Percentiles rank a stretch among this genome's conserved stretches.
Evolutionary conservation across 2,888 invertebrate species (phyloP).

Genomic region (Lasioglossum morio): DNA sequence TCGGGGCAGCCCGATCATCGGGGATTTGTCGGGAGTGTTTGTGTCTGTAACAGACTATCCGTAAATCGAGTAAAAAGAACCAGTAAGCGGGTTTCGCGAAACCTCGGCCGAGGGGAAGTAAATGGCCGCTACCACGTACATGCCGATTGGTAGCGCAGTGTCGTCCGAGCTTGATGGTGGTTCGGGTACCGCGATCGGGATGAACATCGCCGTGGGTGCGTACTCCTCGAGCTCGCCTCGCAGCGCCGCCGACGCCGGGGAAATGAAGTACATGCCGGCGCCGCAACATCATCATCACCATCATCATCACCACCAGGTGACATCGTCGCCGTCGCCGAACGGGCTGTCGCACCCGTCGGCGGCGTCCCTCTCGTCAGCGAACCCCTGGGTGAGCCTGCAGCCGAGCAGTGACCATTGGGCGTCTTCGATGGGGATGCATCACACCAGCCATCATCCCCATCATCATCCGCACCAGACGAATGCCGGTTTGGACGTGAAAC

Average conservation of each 20-base stretch:
- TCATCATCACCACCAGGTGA: slow-evolving; percentile 89
- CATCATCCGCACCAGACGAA: slow-evolving; percentile 90
- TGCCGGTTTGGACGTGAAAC: slow-evolving; percentile 89
- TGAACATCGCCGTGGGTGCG: slow-evolving; percentile 90
- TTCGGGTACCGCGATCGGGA: slow-evolving; percentile 88
- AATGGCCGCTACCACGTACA: slow-evolving; percentile 98
- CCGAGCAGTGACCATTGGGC: slow-evolving; percentile 93
- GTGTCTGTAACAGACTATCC: not conserved
- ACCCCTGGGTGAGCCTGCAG: slow-evolving; percentile 94
- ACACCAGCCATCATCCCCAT: slow-evolving; percentile 87
- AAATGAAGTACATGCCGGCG: slow-evolving; percentile 96
- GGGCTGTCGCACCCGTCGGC: slow-evolving; percentile 86
- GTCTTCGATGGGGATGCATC: slow-evolving; percentile 89
- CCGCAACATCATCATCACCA: slow-evolving; percentile 94
- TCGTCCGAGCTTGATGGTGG: slow-evolving; percentile 91
- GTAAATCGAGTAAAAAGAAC: not conserved
- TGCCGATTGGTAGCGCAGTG: slow-evolving; percentile 91
- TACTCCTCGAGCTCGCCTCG: slow-evolving; percentile 93
- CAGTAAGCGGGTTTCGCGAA: slow-evolving; percentile 82
- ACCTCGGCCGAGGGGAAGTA: slow-evolving; percentile 83
- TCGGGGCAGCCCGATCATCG: slow-evolving; percentile 15
- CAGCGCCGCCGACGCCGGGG: slow-evolving; percentile 93
- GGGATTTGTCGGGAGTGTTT: not conserved
- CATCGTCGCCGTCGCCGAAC: slow-evolving; percentile 89
- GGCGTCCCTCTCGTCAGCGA: slow-evolving; percentile 86